phyloP scores from a whole-genome alignment of 2,797 vertebrate species.

The Xenopus petersii region DNA sequence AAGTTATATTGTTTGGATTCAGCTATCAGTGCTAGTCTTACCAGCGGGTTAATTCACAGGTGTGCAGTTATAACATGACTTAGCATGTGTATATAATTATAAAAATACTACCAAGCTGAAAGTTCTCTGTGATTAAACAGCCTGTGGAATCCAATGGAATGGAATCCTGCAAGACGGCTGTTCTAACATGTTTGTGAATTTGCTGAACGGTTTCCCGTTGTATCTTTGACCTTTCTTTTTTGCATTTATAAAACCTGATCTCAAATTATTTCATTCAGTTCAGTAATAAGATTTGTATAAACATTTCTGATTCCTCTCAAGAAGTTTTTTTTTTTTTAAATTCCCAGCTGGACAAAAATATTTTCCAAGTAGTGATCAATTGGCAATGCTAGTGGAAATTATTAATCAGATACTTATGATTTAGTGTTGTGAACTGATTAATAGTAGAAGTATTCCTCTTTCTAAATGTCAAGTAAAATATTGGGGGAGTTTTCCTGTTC shows the following conservation, averaged over 20 bases:
- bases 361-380: slow-evolving; percentile 38
- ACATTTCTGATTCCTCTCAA: slow-evolving; percentile 24
- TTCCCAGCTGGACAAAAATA: slow-evolving; percentile 31
- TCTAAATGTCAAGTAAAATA: slow-evolving; percentile 38
- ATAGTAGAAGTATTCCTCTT: slow-evolving; percentile 39
- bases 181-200: neutral
- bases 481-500: slow-evolving; percentile 1
- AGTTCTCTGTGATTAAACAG: neutral
- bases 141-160: slow-evolving; percentile 1
- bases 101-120: neutral
- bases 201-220: neutral
- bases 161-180: neutral
- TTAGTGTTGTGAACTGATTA: slow-evolving; percentile 40
- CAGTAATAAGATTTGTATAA: slow-evolving; percentile 14
- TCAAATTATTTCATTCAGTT: neutral
- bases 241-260: neutral
- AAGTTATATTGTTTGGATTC: too few species aligned
- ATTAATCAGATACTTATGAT: slow-evolving; percentile 43
- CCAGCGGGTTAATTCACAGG: neutral
- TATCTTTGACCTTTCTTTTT: neutral
- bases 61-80: slow-evolving; percentile 18
- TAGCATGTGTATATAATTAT: neutral
- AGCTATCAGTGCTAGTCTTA: neutral
- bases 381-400: slow-evolving; percentile 46
- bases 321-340: slow-evolving; percentile 11